Conservation (phyloP, 2,113 vertebrate genomes). For the Raja brachyura region DNA sequence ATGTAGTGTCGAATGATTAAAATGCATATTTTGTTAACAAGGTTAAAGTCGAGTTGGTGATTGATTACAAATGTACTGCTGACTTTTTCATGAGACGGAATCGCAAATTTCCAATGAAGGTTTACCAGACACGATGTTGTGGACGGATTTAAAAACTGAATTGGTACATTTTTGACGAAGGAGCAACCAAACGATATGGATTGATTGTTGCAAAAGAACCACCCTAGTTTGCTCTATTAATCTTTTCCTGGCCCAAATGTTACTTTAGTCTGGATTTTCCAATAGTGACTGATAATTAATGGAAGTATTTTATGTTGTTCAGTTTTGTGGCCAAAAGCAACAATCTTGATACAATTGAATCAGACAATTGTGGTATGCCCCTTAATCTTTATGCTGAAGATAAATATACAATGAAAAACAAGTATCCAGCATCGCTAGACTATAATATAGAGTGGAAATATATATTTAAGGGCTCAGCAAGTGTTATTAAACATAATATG, state of each 20-base stretch:
- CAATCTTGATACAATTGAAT: not conserved
- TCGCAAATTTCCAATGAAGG: not conserved
- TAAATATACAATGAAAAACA: not conserved
- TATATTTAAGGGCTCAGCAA: not conserved
- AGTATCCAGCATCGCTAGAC: not conserved
- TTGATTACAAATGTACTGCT: not conserved
- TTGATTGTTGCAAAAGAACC: not conserved
- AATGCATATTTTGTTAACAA: not conserved
- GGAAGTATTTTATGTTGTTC: not conserved
- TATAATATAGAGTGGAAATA: too few species aligned
- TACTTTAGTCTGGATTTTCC: not conserved
- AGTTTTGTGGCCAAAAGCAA: not conserved
- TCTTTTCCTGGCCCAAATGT: not conserved
- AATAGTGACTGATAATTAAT: not conserved
- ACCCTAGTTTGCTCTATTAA: not conserved
- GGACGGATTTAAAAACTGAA: not conserved
- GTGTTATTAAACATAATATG: not conserved
- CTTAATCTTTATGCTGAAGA: not conserved
- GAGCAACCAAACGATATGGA: not conserved
- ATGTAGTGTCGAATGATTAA: not conserved
- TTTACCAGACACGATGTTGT: not conserved
- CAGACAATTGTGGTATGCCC: not conserved
- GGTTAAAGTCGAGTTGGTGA: not conserved
- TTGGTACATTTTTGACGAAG: not conserved
- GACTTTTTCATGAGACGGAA: not conserved